Evolutionary conservation across 2,797 vertebrate species (phyloP), one percentile per base, ranked within the genome.

Genomic region (Buceros bicornis): DNA sequence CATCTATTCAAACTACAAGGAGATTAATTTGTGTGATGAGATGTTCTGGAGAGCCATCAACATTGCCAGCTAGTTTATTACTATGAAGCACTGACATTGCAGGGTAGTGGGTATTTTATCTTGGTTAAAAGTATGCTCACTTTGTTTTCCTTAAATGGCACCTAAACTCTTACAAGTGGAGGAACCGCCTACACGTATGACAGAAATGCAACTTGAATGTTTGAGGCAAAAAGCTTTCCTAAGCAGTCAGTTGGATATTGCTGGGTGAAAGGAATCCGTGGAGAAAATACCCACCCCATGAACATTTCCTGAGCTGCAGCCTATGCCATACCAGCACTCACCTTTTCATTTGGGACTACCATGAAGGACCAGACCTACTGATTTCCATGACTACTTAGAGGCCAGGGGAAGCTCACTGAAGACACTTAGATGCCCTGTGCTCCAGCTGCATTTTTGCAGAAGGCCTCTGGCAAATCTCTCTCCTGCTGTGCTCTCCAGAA

Each of bases 171-270:
- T 45, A 86, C 80, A 94, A 74, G 72, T 60, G 74, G 76, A 96
- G 96, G 96, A 97, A 94, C 37, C 24, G 73, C 56, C 91, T 67
- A 14, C 69, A 58, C 0, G 0, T 57, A 25, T 54, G 79, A 66
- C 50, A 53, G 82, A 82, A 85, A 91, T 29, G 20, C 29, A 76
- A 2, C 50, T 90, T 77, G 58, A 83, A 54, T 45, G 35, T 82
- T 77, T 89, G 79, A 89, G 35, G 84, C 65, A 76, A 33, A 80
- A 91, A 69, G 24, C 35, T 90, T 93, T 95, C 76, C 70, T 4
- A 3, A 65, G 31, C 25, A 54, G 16, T 89, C 48, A 64, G 4
- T 66, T 93, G 54, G 13, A 21, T 72, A 16, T 74, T 91, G 45
- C 45, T 67, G 50, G 24, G 24, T 69, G 28, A 90, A 91, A 85